Evolutionary conservation across 2,888 invertebrate genomes (phyloP), one percentile per base, ranked within the genome.

Genomic region (Loripinus fragilis): DNA sequence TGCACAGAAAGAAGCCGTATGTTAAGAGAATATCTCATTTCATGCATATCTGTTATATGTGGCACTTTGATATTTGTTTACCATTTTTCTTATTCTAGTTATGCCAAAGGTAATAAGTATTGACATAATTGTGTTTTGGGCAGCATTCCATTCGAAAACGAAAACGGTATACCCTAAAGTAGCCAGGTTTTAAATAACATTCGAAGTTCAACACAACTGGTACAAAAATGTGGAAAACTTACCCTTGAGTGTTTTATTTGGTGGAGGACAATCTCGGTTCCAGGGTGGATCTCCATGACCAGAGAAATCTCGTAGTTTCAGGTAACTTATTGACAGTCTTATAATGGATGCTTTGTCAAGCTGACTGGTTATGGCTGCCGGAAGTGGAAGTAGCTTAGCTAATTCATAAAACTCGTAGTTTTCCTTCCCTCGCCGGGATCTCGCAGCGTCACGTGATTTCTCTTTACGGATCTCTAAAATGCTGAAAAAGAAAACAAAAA

Each of bases 261-360:
- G 76, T 10, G 78, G 78, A 17, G 76, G 78, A 20, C 84, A 86
- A 65, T 92, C 93, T 70, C 90, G 76, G 52, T 96, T 97, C 98
- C 99, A 99, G 94, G 98, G 98, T 28, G 98, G 98, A 92, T 98
- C 98, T 0, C 98, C 98, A 94, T 98, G 98, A 10, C 97, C 96
- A 79, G 98, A 98, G 95, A 99, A 99, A 94, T 98, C 97, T 83
- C 98, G 95, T 96, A 99, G 97, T 94, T 98, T 98, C 89, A 99
- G 95, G 94, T 98, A 99, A 91, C 97, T 97, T 70, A 98, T 98
- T 75, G 99, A 98, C 85, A 99, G 95, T 90, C 99, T 94, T 88
- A 99, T 99, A 90, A 99, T 97, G 73, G 98, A 98, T 0, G 99
- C 99, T 93, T 99, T 99, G 94, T 99, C 99, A 94, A 99, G 95